Evolutionary conservation across 2,113 vertebrate genomes (phyloP), one percentile per base, ranked within the genome.

Genomic region (Setophaga petechia): DNA sequence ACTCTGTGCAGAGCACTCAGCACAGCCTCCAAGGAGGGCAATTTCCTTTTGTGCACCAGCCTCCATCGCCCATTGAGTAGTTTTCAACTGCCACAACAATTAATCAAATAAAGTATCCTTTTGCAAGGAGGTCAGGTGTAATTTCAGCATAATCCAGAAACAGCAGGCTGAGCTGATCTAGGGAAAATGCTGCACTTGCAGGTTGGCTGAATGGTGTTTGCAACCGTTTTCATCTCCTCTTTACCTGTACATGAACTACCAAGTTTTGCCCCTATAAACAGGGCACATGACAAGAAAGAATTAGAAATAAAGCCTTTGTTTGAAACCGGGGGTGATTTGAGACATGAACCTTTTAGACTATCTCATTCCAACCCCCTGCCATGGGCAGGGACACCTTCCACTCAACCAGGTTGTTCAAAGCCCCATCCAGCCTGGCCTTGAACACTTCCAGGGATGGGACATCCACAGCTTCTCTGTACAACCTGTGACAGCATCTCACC

Each of bases 81-180:
- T 65, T 93, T 72, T 85, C 85, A 82, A 12, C 44, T 9, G 52
- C 65, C 76, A 84, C 90, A 46, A 44, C 6, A 96, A 96, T 83
- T 61, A 95, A 96, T 88, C 74, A 90, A 95, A 97, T 85, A 87
- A 93, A 90, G 86, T 63, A 95, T 97, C 93, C 35, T 44, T 81
- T 97, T 52, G 82, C 95, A 79, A 55, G 62, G 52, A 5, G 13
- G n/a, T 11, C 90, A 92, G 94, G 81, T 97, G 80, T 90, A 78
- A 95, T 96, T 96, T 97, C 94, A 96, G 84, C 78, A 55, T 72
- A 85, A 95, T 67, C 87, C 51, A 46, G 75, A 20, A 0, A 6
- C 37, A 72, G 58, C 31, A 84, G 55, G 30, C 55, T 47, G 74
- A 89, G 51, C 12, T n/a, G 57, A 44, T 39, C 49, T 20, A 14